A percentile compares a stretch with the other conserved stretches of the same genome.
phyloP scores from a whole-genome alignment of 2,797 vertebrate species.

The Artibeus lituratus region DNA sequence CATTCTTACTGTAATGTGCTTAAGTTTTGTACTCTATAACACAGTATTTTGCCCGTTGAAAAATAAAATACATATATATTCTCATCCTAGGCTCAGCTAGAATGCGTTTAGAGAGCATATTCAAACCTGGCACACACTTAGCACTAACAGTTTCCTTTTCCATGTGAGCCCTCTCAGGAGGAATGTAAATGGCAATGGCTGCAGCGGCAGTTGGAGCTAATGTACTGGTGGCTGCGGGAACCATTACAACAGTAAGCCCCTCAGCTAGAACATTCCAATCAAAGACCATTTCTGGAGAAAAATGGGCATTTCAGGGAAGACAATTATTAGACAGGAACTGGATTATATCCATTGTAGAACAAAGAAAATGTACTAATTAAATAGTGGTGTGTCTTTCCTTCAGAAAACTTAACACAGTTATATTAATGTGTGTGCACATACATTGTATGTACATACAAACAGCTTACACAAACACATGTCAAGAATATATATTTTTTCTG shows the following conservation, averaged over 20 bases:
- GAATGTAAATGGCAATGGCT: background rate
- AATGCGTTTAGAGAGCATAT: constrained; percentile 16
- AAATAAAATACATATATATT: constrained; percentile 39
- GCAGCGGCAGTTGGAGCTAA: constrained; percentile 39
- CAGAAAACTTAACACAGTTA: background rate
- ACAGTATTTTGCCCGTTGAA: background rate
- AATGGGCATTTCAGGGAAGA: constrained; percentile 19
- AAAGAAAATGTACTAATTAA: background rate
- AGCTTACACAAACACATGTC: background rate
- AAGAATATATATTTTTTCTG: background rate
- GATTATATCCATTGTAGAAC: background rate
- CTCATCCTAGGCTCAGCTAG: constrained; percentile 18
- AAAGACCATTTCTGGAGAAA: constrained; percentile 34
- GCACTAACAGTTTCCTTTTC: constrained; percentile 30
- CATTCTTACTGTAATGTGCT: background rate
- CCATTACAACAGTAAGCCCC: background rate
- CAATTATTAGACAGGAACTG: constrained; percentile 28
- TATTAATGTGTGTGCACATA: background rate
- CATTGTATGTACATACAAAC: background rate
- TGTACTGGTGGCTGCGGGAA: background rate
- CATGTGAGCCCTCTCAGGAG: constrained; percentile 9
- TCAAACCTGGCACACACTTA: constrained; percentile 40
- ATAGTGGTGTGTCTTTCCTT: background rate
- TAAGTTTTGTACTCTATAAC: background rate
- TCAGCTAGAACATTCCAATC: constrained; percentile 37